Conservation (phyloP, 1,140 invertebrate genomes). For the Popillia japonica region DNA sequence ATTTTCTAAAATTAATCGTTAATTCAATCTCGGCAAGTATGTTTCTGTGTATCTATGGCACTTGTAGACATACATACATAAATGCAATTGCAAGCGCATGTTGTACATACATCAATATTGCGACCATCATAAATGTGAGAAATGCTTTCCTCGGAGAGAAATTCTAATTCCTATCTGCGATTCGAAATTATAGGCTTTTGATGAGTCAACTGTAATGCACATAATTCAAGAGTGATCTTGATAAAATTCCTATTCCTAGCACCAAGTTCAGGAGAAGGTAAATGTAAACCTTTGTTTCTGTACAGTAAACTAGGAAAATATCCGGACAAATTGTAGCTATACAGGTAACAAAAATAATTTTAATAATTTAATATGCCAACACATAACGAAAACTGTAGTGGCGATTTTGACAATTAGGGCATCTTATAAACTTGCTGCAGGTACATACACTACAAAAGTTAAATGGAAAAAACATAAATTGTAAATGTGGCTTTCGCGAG, state of each 20-base stretch:
- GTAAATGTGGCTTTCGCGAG: no score
- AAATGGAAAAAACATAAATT: no score
- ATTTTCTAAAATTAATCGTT: not conserved
- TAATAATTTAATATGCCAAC: no score
- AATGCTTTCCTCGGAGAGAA: not conserved
- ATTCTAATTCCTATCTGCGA: not conserved
- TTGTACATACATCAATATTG: not conserved
- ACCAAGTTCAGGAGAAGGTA: not conserved
- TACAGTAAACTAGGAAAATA: not conserved
- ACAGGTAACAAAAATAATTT: no score
- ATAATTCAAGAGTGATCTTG: constrained; percentile 5
- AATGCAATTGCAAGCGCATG: not conserved
- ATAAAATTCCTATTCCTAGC: constrained; percentile 5
- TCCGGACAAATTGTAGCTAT: not conserved
- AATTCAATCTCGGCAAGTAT: not conserved
- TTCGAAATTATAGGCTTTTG: not conserved
- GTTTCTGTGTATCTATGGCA: not conserved
- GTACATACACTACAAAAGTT: no score
- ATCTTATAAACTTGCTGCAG: no score
- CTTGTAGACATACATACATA: not conserved
- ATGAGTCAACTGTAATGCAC: not conserved
- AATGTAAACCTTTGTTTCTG: not conserved
- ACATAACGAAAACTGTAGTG: no score
- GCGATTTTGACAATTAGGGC: no score
- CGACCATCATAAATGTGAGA: not conserved